phyloP scores from a whole-genome alignment of 2,113 vertebrate species.

The Felis catus region F.catus_Fca126_mat1.0 CM031415.1:68586501-68587000 shows the following conservation, averaged over 20 bases:
- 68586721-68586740: background rate
- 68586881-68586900: accelerated
- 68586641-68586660: background rate
- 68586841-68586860: background rate
- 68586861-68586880: background rate
- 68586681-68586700: background rate
- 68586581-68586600: background rate
- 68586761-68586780: background rate
- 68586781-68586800: background rate
- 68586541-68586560: background rate
- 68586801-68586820: background rate
- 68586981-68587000: too few species aligned
- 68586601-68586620: background rate
- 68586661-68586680: background rate
- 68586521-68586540: background rate
- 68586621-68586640: background rate
- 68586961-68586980: too few species aligned
- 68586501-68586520: background rate
- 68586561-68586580: background rate
- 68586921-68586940: too few species aligned
- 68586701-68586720: background rate
- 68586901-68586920: too few species aligned
- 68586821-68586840: background rate
- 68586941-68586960: too few species aligned
- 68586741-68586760: background rate